Evolutionary conservation across 2,113 vertebrate species (phyloP), one percentile per base, ranked within the genome.

Genomic region (Oxygymnocypris stewartii): DNA sequence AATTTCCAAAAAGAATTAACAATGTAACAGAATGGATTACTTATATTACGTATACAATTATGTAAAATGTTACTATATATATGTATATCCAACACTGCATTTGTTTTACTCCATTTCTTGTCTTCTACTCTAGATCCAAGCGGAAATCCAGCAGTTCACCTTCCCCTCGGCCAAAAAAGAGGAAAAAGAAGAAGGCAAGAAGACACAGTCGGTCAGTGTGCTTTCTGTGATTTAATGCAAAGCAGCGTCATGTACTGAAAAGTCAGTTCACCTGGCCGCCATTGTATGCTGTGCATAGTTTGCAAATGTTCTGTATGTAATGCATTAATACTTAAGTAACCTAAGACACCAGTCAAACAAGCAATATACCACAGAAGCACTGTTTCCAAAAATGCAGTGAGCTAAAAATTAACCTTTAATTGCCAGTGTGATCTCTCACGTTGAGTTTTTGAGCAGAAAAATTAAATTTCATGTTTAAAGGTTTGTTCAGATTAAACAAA

Each of bases 101-200:
- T 73, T 11, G 11, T 23, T 80, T 31, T 57, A 69, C 42, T 75
- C 23, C 35, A 6, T 69, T 79, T 75, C 23, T 28, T 73, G 25
- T 25, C n/a, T 37, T 81, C 8, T 69, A 16, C 20, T 23, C 49
- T 85, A 95, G 94, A 91, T 81, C 91, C 85, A 94, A 94, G 89
- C 95, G 93, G 83, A 97, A 96, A 93, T 97, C 96, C 0, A 99
- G 97, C 95, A 98, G 96, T 92, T 99, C 98, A 65, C 92, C 93
- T 47, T 99, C 97, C 40, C 97, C 98, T 65, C 96, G 96, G 3
- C 97, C 97, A 84, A 99, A 98, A 94, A 99, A 99, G 93, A 97
- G 96, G 89, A 99, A 99, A 96, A 99, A 99, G 93, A 99, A 99
- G 95, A 99, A 98, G 96, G 92, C 96, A 35, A 97, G 95, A 88